A percentile compares a stretch with the other conserved stretches of the same genome.
phyloP scores from a whole-genome alignment of 2,888 invertebrate species.

The Lasioglossum marginatum region DNA sequence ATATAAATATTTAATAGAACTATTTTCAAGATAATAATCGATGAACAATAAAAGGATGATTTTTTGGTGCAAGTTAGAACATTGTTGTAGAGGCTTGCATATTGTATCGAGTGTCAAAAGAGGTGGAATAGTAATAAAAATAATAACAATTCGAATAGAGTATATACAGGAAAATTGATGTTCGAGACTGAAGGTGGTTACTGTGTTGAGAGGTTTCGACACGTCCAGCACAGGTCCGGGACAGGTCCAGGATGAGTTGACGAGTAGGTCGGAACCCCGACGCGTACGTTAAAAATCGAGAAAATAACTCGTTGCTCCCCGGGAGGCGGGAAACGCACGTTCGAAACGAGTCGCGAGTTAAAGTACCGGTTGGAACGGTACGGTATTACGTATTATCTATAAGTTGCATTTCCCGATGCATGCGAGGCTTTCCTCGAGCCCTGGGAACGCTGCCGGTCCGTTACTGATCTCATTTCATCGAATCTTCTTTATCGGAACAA shows the following conservation, averaged over 20 bases:
- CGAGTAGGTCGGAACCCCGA: background rate
- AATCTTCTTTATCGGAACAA: background rate
- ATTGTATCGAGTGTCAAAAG: background rate
- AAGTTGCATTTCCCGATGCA: constrained; percentile 60
- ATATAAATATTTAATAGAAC: no score
- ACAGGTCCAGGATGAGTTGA: background rate
- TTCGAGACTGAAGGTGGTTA: no score
- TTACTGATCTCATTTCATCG: constrained; percentile 32
- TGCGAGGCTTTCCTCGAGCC: constrained; percentile 53
- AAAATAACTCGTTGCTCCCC: constrained; percentile 19
- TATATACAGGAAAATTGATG: background rate
- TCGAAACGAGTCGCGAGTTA: constrained; percentile 46
- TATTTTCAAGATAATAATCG: no score
- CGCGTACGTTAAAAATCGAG: background rate
- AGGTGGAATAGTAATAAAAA: background rate
- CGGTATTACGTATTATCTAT: constrained; percentile 67
- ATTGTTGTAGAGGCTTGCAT: no score
- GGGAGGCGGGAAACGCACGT: constrained; percentile 45
- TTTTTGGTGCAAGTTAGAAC: no score
- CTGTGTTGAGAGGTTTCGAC: background rate
- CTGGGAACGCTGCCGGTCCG: constrained; percentile 58
- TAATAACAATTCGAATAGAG: background rate
- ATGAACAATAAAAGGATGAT: no score
- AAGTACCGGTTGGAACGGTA: constrained; percentile 67
- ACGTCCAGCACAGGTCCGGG: background rate